phyloP scores from a whole-genome alignment of 2,113 vertebrate species.

The Edolisoma coerulescens region DNA sequence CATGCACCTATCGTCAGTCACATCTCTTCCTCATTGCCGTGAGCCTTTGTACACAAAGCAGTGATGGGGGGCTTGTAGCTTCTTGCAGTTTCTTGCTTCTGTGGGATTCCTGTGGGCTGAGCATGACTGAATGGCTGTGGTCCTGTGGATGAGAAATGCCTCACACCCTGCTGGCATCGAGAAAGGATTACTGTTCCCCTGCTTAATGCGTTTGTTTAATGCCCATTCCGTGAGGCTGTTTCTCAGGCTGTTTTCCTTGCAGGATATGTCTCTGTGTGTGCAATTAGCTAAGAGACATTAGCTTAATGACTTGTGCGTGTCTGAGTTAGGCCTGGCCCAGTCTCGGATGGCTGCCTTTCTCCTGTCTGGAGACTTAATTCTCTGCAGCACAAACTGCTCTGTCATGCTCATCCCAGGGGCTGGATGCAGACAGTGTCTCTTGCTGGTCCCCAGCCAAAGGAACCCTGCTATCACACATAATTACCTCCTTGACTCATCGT shows the following conservation, averaged over 20 bases:
- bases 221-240: background rate
- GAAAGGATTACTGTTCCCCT: slow-evolving; percentile 11
- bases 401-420: background rate
- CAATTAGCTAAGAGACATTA: slow-evolving; percentile 49
- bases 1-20: accelerated
- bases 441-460: slow-evolving; percentile 6
- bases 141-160: slow-evolving; percentile 34
- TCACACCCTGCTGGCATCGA: slow-evolving; percentile 7
- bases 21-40: slow-evolving; percentile 18
- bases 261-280: background rate
- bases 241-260: slow-evolving; percentile 37
- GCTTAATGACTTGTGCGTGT: slow-evolving; percentile 39
- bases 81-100: slow-evolving; percentile 51
- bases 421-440: background rate
- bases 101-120: slow-evolving; percentile 40
- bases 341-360: slow-evolving; percentile 15
- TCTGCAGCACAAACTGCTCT: slow-evolving; percentile 22
- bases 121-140: background rate
- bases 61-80: background rate
- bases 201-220: background rate
- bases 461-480: slow-evolving; percentile 24
- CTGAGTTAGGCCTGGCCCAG: background rate
- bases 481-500: slow-evolving; percentile 10
- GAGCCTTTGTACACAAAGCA: background rate
- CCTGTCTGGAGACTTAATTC: background rate